A percentile compares a stretch with the other conserved stretches of the same genome.
Conservation (phyloP, 2,113 vertebrate genomes). For the Ptyas mucosa region DNA sequence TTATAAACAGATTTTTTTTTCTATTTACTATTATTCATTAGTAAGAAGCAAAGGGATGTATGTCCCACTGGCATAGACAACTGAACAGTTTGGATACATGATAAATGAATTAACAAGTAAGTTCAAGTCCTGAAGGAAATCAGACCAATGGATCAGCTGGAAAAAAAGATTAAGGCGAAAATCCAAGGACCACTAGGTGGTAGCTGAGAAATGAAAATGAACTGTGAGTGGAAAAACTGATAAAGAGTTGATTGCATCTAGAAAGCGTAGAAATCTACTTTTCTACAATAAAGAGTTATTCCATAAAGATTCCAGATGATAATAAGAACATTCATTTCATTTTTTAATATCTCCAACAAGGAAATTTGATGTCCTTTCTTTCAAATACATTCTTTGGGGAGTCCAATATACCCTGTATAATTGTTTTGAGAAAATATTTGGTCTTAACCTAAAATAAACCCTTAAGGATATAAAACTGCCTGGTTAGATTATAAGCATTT, state of each 20-base stretch:
- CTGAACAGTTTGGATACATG: neutral
- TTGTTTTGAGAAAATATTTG: neutral
- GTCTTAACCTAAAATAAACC: neutral
- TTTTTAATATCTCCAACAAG: neutral
- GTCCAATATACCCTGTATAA: neutral
- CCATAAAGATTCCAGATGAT: neutral
- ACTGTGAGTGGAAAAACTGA: neutral
- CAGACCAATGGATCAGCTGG: neutral
- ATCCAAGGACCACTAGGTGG: neutral
- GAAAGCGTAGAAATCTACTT: neutral
- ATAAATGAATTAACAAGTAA: neutral
- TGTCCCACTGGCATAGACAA: neutral
- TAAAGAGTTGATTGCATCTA: neutral
- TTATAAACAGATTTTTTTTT: neutral
- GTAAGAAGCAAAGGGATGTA: neutral
- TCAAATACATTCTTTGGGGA: neutral
- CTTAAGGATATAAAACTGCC: neutral
- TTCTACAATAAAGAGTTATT: neutral
- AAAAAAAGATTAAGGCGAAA: neutral
- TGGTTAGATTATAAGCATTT: neutral
- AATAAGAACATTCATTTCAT: neutral
- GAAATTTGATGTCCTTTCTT: neutral
- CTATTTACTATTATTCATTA: neutral
- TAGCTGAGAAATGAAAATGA: neutral
- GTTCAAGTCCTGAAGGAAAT: neutral